These are phyloP conservation scores for Andrena haemorrhoa DNA, from an alignment of 2,888 invertebrate genomes.

Conservation along the genomic window DNA sequence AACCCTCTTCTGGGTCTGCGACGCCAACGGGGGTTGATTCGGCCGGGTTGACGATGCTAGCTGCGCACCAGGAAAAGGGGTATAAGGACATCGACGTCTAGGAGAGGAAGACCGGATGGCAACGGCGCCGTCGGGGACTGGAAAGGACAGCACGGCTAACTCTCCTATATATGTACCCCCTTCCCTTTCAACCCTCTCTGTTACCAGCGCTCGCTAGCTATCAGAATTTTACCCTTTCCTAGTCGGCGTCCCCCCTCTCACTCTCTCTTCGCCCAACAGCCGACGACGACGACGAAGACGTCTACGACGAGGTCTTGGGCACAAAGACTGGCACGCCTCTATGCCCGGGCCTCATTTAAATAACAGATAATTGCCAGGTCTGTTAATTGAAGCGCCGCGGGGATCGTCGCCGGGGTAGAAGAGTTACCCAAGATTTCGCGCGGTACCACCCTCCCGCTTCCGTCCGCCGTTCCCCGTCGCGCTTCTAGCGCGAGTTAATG, in stretches of 20 bases:
- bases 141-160: conserved; percentile 38
- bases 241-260: conserved; percentile 19
- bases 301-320: conserved; percentile 48
- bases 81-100: conserved; percentile 44
- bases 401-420: conserved; percentile 73
- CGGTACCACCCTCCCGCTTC: conserved; percentile 52
- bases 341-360: conserved; percentile 79
- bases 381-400: conserved; percentile 81
- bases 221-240: conserved; percentile 65
- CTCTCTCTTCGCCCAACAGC: conserved; percentile 54
- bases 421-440: conserved; percentile 78
- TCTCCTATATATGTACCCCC: neutral
- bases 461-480: conserved; percentile 31
- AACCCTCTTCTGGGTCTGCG: conserved; percentile 71
- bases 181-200: conserved; percentile 7
- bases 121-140: conserved; percentile 6
- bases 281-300: conserved; percentile 58
- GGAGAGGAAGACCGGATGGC: conserved; percentile 25
- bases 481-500: conserved; percentile 58
- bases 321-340: conserved; percentile 73
- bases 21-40: conserved; percentile 53
- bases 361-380: conserved; percentile 82
- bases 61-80: conserved; percentile 43
- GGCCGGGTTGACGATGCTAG: conserved; percentile 52
- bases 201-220: conserved; percentile 54